Evolutionary conservation across 2,888 invertebrate genomes (phyloP), one percentile per base, ranked within the genome.

Genomic region (Epinotia demarniana): DNA sequence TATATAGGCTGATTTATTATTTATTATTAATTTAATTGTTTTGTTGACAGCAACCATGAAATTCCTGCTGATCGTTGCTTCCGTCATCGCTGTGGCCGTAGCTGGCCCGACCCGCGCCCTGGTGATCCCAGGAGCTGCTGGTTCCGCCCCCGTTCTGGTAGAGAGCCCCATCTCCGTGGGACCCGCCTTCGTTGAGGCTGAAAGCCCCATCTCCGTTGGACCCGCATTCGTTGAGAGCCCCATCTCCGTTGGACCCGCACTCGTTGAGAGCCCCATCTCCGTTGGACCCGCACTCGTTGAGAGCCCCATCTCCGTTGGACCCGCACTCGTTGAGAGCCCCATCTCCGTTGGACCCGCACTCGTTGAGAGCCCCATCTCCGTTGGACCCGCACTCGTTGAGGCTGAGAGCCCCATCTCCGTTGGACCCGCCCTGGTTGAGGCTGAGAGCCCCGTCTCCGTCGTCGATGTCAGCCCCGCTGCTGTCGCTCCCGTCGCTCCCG

Each of bases 41-140:
- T 23, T 55, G 3, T 33, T 62, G 16, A 43, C 55, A 75, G 75
- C 71, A 75, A 75, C 60, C 70, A 87, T 87, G 87, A 84, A 85
- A 71, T 82, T 79, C 76, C 80, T 87, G 80, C 77, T 87, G 73
- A 80, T 86, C 67, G 81, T 84, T 66, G 85, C 86, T 69, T 79
- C 84, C 68, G 74, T 83, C 72, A 78, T 87, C 78, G 83, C 84
- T 49, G 77, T 86, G 80, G 85, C 85, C 62, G 77, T 83, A 6
- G 86, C 85, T 58, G 80, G 81, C 79, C 86, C 86, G 55, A 60
- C 82, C 81, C 62, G 83, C 11, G 77, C 80, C 46, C 72, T 82
- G 11, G 76, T 83, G 33, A 68, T 75, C 39, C 79, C 80, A 18
- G 83, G 80, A 6, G 16, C 13, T 27, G 76, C 78, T 12, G 83